phyloP scores from a whole-genome alignment of 2,888 invertebrate genomes.

The Diabrotica balteata region DNA sequence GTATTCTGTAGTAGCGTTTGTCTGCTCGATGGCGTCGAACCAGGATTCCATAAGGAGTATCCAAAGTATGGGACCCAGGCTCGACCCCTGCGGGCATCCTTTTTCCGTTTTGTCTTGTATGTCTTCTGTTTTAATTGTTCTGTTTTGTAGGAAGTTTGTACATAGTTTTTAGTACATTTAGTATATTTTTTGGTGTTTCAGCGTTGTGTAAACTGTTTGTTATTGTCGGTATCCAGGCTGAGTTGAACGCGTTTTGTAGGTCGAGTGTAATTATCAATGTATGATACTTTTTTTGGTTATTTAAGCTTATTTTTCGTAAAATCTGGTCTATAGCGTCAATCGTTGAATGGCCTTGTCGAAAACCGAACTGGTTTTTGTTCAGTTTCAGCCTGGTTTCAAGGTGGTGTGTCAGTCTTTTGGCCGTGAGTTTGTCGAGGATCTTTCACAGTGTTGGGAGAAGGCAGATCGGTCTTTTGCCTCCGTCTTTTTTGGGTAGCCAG shows the following conservation, averaged over 20 bases:
- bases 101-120: slow-evolving; percentile 16
- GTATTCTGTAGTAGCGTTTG: too few relatives aligned
- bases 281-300: slow-evolving; percentile 1
- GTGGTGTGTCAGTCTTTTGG: slow-evolving; percentile 37
- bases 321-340: not conserved
- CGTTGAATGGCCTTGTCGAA: not conserved
- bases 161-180: too few relatives aligned
- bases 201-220: not conserved
- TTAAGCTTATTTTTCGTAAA: not conserved
- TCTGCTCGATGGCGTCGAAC: not conserved
- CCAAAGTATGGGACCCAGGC: slow-evolving; percentile 40
- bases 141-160: slow-evolving; percentile 31
- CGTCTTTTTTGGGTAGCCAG: too few relatives aligned
- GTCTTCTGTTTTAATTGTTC: slow-evolving; percentile 27
- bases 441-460: slow-evolving; percentile 39
- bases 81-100: slow-evolving; percentile 37
- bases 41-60: slow-evolving; percentile 36
- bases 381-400: slow-evolving; percentile 36
- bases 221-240: slow-evolving; percentile 26
- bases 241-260: slow-evolving; percentile 25
- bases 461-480: too few relatives aligned
- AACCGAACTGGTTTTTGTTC: slow-evolving; percentile 15
- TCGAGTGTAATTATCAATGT: slow-evolving; percentile 33
- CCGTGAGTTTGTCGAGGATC: slow-evolving; percentile 45
- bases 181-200: not conserved